Percentiles rank a stretch among this genome's conserved stretches.
These are phyloP conservation scores for Oligia strigilis DNA, from an alignment of 2,888 invertebrate species.

Conservation along the genomic window DNA sequence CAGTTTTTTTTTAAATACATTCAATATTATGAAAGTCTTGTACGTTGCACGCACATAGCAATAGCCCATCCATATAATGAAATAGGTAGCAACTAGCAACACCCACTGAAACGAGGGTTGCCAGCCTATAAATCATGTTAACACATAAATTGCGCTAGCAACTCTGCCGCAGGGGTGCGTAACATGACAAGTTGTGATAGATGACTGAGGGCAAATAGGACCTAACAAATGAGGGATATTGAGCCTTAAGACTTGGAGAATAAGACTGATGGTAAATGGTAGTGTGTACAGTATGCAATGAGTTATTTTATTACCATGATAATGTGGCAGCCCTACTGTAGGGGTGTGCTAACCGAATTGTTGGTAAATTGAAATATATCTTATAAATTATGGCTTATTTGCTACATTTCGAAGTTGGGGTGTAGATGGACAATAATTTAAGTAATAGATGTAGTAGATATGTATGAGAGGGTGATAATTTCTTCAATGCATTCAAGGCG, in stretches of 20 bases:
- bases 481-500: constrained; percentile 17
- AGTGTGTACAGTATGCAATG: constrained; percentile 76
- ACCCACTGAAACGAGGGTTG: constrained; percentile 75
- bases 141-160: constrained; percentile 88
- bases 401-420: constrained; percentile 55
- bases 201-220: constrained; percentile 68
- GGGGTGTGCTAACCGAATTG: constrained; percentile 85
- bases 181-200: constrained; percentile 81
- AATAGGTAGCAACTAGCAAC: constrained; percentile 65
- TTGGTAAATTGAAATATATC: constrained; percentile 88
- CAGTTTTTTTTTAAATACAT: neutral
- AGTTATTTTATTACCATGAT: constrained; percentile 84
- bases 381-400: constrained; percentile 86
- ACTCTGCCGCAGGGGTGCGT: constrained; percentile 80
- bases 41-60: constrained; percentile 8
- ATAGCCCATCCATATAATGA: constrained; percentile 46
- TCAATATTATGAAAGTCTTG: neutral
- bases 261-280: constrained; percentile 69
- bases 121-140: constrained; percentile 87
- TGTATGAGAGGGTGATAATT: constrained; percentile 6
- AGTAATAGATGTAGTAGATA: constrained; percentile 6
- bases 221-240: constrained; percentile 24
- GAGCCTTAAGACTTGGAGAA: neutral
- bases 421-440: constrained; percentile 24
- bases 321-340: constrained; percentile 79